phyloP scores from a whole-genome alignment of 2,888 invertebrate genomes.

The Philereme vetulata region DNA sequence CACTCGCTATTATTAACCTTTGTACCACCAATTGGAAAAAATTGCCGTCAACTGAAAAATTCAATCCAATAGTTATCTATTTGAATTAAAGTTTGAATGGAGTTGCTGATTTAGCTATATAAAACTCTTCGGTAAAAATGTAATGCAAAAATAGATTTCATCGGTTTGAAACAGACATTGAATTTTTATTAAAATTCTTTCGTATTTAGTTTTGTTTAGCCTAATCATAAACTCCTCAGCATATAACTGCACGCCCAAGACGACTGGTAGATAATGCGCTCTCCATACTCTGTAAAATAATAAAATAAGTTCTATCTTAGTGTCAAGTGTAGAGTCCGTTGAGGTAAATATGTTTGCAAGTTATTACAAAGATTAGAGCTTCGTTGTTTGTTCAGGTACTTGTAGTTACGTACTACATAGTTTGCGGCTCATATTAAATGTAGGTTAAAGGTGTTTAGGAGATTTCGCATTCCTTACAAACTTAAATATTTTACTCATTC shows the following conservation, averaged over 20 bases:
- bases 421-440: conserved; percentile 4
- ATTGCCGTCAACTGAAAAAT: not conserved
- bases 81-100: conserved; percentile 10
- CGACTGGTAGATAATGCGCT: too few relatives aligned
- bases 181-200: too few relatives aligned
- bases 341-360: conserved; percentile 25
- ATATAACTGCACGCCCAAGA: too few relatives aligned
- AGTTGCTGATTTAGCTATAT: conserved; percentile 4
- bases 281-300: too few relatives aligned
- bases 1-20: too few relatives aligned
- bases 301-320: not conserved
- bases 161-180: too few relatives aligned
- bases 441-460: not conserved
- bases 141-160: not conserved
- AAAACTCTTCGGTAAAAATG: conserved; percentile 4
- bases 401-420: not conserved
- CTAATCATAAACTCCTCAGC: too few relatives aligned
- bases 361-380: conserved; percentile 28
- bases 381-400: conserved; percentile 27
- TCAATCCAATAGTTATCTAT: not conserved
- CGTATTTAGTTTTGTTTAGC: too few relatives aligned
- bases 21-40: not conserved
- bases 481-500: too few relatives aligned
- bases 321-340: conserved; percentile 3
- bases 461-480: not conserved